Conservation (phyloP, 2,113 vertebrate genomes). For the Gorsachius goisagi region DNA sequence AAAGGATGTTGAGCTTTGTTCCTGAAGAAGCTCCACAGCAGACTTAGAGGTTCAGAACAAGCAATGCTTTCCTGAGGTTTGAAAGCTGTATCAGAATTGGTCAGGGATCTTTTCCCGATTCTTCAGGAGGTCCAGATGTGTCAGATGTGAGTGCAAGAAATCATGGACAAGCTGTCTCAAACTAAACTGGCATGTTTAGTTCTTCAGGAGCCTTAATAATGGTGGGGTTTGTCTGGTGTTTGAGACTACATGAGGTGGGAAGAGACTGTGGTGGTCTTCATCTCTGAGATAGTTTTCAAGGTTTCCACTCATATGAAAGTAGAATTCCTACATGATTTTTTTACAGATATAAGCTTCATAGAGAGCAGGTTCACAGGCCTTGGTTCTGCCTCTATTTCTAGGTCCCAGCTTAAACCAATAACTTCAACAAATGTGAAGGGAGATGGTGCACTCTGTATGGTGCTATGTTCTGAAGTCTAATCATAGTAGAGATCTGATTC, state of each 20-base stretch:
- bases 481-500: not conserved
- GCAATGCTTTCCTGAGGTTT: not conserved
- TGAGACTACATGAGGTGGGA: rapidly evolving
- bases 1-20: not conserved
- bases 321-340: not conserved
- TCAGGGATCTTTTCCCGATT: not conserved
- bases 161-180: not conserved
- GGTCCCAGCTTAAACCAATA: not conserved
- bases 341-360: not conserved
- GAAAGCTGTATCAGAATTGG: not conserved
- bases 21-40: not conserved
- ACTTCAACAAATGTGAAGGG: not conserved
- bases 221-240: not conserved
- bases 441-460: not conserved
- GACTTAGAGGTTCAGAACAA: not conserved
- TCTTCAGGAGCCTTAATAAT: not conserved
- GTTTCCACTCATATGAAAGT: not conserved
- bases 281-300: not conserved
- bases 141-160: not conserved
- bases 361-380: not conserved
- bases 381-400: not conserved
- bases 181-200: not conserved
- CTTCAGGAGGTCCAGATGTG: not conserved
- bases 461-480: not conserved
- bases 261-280: rapidly evolving